phyloP scores from a whole-genome alignment of 2,888 invertebrate species.

The Ceraclea dissimilis region DNA sequence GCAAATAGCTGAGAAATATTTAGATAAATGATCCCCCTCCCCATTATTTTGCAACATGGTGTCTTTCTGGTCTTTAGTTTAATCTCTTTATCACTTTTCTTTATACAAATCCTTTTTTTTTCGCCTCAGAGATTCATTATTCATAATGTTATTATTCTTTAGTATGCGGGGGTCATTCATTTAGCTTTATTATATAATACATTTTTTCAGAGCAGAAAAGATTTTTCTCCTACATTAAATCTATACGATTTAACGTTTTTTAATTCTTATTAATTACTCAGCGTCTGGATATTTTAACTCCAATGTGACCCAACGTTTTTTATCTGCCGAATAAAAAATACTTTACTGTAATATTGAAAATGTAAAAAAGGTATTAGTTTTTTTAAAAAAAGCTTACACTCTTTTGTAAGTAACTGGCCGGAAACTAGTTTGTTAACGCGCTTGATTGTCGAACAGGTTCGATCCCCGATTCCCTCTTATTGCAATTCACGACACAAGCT shows the following conservation, averaged over 20 bases:
- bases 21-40: slow-evolving; percentile 25
- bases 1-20: slow-evolving; percentile 25
- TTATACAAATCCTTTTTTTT: slow-evolving; percentile 22
- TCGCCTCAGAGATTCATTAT: slow-evolving; percentile 20
- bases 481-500: too few species aligned
- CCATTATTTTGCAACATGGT: slow-evolving; percentile 22
- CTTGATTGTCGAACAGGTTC: too few species aligned
- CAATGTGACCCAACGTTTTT: too few species aligned
- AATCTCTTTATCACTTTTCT: slow-evolving; percentile 24
- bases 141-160: slow-evolving; percentile 21
- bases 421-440: too few species aligned
- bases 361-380: too few species aligned
- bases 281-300: too few species aligned
- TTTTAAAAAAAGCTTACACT: too few species aligned
- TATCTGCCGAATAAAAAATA: too few species aligned
- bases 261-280: neutral
- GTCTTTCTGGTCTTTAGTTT: slow-evolving; percentile 22
- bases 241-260: neutral
- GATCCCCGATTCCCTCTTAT: too few species aligned
- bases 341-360: too few species aligned
- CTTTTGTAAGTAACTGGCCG: too few species aligned
- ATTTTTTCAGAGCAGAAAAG: neutral
- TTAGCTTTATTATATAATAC: slow-evolving; percentile 20
- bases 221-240: too few species aligned
- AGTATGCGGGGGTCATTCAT: slow-evolving; percentile 21